Percentiles rank a stretch among this genome's conserved stretches.
Evolutionary conservation across 2,113 vertebrate genomes (phyloP).

Genomic region (Festucalex cinctus): DNA sequence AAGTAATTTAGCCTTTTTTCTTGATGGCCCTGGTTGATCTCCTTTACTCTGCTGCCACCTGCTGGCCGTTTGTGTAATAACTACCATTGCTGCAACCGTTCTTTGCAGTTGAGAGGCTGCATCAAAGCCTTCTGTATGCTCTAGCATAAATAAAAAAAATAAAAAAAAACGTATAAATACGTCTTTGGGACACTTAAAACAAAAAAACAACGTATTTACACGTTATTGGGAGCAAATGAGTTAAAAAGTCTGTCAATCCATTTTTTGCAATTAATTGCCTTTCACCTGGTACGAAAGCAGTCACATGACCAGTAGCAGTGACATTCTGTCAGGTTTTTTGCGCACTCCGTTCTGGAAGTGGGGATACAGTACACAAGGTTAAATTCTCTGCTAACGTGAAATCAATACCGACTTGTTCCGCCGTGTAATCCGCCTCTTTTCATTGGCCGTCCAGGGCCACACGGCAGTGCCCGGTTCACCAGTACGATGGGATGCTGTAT

Average conservation of each 20-base stretch:
- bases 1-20: no score
- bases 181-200: no score
- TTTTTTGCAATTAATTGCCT: background rate
- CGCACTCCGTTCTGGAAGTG: slow-evolving; percentile 29
- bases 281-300: slow-evolving; percentile 12
- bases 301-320: slow-evolving; percentile 9
- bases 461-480: slow-evolving; percentile 4
- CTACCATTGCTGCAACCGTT: no score
- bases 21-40: no score
- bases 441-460: slow-evolving; percentile 4
- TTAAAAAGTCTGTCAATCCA: background rate
- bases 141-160: no score
- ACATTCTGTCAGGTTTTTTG: slow-evolving; percentile 2
- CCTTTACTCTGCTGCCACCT: no score
- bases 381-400: slow-evolving; percentile 52
- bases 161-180: no score
- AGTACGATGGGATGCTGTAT: slow-evolving; percentile 35
- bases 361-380: slow-evolving; percentile 39
- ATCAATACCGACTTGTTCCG: slow-evolving; percentile 50
- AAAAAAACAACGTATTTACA: no score
- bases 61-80: no score
- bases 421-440: slow-evolving; percentile 25
- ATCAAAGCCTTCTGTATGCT: no score
- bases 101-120: no score
- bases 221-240: no score